A percentile compares a stretch with the other conserved stretches of the same genome.
Evolutionary conservation across 2,888 invertebrate species (phyloP).

Genomic region (Epirrhoe alternata): DNA sequence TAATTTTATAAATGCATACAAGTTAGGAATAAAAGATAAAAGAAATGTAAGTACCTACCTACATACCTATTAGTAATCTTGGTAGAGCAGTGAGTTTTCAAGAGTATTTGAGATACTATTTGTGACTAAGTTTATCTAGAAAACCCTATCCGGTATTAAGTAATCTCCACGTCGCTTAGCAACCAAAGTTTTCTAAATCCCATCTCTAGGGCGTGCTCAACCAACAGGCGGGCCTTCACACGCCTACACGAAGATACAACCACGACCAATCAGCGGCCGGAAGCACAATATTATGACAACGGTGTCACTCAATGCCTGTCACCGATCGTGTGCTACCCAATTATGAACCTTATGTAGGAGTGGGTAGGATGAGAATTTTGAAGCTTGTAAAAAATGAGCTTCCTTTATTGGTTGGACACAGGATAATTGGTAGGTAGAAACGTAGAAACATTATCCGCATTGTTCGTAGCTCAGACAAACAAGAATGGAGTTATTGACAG

Average conservation of each 20-base stretch:
- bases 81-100: too few species aligned
- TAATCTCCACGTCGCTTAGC: constrained; percentile 48
- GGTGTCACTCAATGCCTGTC: constrained; percentile 69
- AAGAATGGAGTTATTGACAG: not conserved
- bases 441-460: not conserved
- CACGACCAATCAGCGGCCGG: constrained; percentile 70
- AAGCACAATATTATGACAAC: constrained; percentile 76
- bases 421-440: not conserved
- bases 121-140: too few species aligned
- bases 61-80: too few species aligned
- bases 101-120: too few species aligned
- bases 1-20: too few species aligned
- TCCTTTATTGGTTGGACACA: constrained; percentile 62
- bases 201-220: constrained; percentile 54
- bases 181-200: constrained; percentile 50
- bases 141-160: too few species aligned
- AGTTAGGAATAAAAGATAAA: too few species aligned
- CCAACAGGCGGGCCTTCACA: constrained; percentile 52
- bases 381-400: constrained; percentile 46
- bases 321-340: constrained; percentile 47
- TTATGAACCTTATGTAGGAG: constrained; percentile 38
- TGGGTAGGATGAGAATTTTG: constrained; percentile 35
- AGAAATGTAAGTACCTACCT: not conserved
- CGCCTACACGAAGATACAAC: constrained; percentile 18
- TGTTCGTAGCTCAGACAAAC: too few species aligned